Evolutionary conservation across 2,888 invertebrate genomes (phyloP), one percentile per base, ranked within the genome.

Genomic region (Pristionchus exspectatus): DNA sequence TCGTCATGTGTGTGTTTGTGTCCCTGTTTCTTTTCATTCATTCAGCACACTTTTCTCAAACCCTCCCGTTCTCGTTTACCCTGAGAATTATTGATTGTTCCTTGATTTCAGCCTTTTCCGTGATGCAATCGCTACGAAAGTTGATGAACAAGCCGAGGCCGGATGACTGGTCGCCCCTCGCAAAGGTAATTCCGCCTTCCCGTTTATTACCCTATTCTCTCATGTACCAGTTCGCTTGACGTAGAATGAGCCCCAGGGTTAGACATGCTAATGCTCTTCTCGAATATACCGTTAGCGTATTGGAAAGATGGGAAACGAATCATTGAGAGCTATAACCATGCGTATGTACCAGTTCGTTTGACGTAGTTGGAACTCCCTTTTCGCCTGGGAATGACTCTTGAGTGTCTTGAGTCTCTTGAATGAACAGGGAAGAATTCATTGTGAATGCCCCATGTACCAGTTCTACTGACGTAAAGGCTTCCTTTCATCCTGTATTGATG

Each of bases 111-210:
- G 84, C 59, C 50, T 66, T 89, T 38, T 59, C 63, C 77, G 84
- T 59, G 90, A 95, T 95, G 95, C 94, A 94, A 90, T 93, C 94
- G 77, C 91, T 95, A 87, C 93, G 94, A 84, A 95, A 94, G 91
- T 91, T 95, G 90, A 92, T 94, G 90, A 94, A 93, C 90, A 95
- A 95, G 91, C 95, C 95, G 83, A 90, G 94, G 81, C 93, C 94
- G 54, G 94, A 94, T 87, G 94, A 94, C 90, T 94, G 94, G 94
- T 93, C 94, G 59, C 94, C 94, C 56, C 89, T 94, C 77, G 94
- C 94, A 84, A 89, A 84, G 85, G 89, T 89, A n/a, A 16, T 27
- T 44, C 30, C 4, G 27, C 24, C 30, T 30, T 14, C 24, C 27
- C n/a, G n/a, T 16, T n/a, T 72, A 12, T 18, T 14, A 33, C 21